phyloP scores from a whole-genome alignment of 2,113 vertebrate species.

The Myotis yumanensis region DNA sequence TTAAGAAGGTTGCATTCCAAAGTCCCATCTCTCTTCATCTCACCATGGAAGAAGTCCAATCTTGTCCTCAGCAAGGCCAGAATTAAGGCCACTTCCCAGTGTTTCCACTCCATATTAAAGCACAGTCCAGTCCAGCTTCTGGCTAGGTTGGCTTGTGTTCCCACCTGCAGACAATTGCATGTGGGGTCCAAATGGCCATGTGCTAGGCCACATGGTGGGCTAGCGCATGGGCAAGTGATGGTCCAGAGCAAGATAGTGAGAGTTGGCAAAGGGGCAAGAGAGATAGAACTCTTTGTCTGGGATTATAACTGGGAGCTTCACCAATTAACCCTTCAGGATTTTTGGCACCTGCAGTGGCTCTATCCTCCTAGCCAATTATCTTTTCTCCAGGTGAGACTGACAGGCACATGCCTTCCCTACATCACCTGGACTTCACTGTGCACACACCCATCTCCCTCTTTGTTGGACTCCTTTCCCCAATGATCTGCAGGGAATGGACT shows the following conservation, averaged over 20 bases:
- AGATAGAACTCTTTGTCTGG: background rate
- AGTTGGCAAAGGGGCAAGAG: too few species aligned
- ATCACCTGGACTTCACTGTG: background rate
- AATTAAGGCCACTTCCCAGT: background rate
- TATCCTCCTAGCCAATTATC: too few species aligned
- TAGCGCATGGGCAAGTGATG: too few species aligned
- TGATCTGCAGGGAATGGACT: background rate
- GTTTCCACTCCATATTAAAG: background rate
- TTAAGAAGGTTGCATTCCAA: background rate
- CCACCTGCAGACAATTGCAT: background rate
- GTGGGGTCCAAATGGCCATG: background rate
- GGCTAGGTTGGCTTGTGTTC: background rate
- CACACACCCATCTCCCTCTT: background rate
- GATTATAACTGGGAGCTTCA: background rate
- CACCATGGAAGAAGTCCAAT: background rate
- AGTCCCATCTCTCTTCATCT: background rate
- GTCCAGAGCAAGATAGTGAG: background rate
- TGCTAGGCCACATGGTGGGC: background rate
- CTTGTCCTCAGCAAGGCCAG: background rate
- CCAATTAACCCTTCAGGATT: background rate
- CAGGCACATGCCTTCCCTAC: background rate
- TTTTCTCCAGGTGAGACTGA: background rate
- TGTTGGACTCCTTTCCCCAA: background rate
- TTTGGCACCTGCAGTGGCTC: too few species aligned
- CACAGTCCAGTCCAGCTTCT: background rate